Percentiles rank a stretch among this genome's conserved stretches.
phyloP scores from a whole-genome alignment of 1,140 invertebrate species.

The Bombus waltoni region DNA sequence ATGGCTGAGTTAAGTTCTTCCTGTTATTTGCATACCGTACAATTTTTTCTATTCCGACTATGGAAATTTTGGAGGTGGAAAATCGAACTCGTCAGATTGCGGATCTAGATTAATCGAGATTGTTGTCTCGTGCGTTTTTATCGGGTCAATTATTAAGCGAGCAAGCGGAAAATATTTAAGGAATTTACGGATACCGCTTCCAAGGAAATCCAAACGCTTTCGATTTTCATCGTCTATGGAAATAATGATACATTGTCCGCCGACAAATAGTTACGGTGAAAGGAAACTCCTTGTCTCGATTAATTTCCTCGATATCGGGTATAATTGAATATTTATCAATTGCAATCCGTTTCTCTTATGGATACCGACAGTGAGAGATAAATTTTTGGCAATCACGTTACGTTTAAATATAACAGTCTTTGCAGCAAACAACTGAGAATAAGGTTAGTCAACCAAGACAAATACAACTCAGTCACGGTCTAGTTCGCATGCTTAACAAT shows the following conservation, averaged over 20 bases:
- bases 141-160: not conserved
- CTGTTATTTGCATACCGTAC: not conserved
- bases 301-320: not conserved
- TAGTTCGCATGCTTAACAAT: conserved; percentile 55
- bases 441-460: not conserved
- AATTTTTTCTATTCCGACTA: not conserved
- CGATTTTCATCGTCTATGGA: conserved; percentile 28
- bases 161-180: not conserved
- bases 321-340: not conserved
- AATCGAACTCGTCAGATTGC: not conserved
- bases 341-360: too few species aligned
- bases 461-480: conserved; percentile 26
- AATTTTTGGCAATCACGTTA: not conserved
- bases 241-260: not conserved
- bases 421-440: not conserved
- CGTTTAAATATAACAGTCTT: too few species aligned
- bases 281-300: not conserved
- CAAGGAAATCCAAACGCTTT: conserved; percentile 15
- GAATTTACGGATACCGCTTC: not conserved
- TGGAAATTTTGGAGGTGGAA: not conserved
- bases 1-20: not conserved
- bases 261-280: not conserved
- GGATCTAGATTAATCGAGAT: not conserved
- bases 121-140: not conserved
- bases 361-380: too few species aligned